phyloP scores from a whole-genome alignment of 2,888 invertebrate genomes.

The Eumacrocentrus americanus region DNA sequence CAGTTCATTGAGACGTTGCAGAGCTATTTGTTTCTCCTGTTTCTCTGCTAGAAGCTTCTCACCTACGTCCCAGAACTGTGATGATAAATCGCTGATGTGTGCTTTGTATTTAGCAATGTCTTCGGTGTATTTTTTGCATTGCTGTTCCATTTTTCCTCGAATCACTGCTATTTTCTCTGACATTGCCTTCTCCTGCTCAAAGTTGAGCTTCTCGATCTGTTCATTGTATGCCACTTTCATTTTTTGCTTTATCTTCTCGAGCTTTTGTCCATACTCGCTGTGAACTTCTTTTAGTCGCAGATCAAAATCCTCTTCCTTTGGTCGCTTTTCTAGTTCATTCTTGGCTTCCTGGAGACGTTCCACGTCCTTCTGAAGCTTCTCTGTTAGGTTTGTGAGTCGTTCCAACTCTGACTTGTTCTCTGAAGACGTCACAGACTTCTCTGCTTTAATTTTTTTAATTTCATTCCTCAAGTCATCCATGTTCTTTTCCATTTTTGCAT shows the following conservation, averaged over 20 bases:
- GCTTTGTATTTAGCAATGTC: conserved; percentile 63
- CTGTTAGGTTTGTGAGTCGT: conserved; percentile 34
- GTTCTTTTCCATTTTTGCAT: conserved; percentile 49
- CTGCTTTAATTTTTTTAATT: conserved; percentile 40
- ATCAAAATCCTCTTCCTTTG: conserved; percentile 45
- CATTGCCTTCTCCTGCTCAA: conserved; percentile 64
- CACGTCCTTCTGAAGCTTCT: conserved; percentile 41
- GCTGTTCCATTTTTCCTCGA: conserved; percentile 50
- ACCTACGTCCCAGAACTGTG: conserved; percentile 69
- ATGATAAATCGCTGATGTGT: conserved; percentile 64
- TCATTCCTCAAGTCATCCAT: conserved; percentile 46
- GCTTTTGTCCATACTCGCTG: conserved; percentile 74
- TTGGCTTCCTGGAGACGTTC: conserved; percentile 30
- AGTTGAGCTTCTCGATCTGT: conserved; percentile 65
- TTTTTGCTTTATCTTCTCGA: conserved; percentile 80
- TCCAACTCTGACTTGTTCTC: conserved; percentile 29
- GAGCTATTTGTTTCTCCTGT: conserved; percentile 65
- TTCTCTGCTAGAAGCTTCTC: conserved; percentile 68
- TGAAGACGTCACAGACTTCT: conserved; percentile 11
- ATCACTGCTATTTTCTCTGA: conserved; percentile 62
- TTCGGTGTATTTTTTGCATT: conserved; percentile 53
- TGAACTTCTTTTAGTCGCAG: conserved; percentile 64
- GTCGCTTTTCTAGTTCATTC: conserved; percentile 44
- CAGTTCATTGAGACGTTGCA: conserved; percentile 53
- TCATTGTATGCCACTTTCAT: conserved; percentile 71